Percentiles rank a stretch among this genome's conserved stretches.
These are phyloP conservation scores for Coenobita brevimanus DNA, from an alignment of 1,140 invertebrate species.

Conservation along the genomic window DNA sequence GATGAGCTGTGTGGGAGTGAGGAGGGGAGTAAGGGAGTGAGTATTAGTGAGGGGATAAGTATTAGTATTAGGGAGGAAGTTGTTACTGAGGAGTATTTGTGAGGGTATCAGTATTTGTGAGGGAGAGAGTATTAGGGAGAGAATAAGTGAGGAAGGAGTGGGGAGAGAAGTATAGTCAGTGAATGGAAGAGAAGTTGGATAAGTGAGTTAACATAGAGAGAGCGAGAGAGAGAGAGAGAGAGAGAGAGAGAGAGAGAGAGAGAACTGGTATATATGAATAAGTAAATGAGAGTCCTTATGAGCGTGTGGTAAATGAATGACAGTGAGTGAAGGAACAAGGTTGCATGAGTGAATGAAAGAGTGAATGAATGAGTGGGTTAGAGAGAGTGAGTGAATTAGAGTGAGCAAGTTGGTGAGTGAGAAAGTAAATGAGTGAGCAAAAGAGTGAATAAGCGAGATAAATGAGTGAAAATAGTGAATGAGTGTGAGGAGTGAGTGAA, in stretches of 20 bases:
- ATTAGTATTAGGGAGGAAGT: no score
- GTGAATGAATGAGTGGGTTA: not conserved
- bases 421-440: no score
- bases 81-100: no score
- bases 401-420: not conserved
- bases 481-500: not conserved
- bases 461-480: not conserved
- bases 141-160: not conserved
- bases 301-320: no score
- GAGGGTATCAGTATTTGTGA: no score
- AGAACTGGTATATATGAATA: no score
- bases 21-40: not conserved
- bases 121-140: not conserved
- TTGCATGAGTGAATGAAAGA: conserved; percentile 19
- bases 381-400: conserved; percentile 20
- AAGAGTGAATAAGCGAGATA: not conserved
- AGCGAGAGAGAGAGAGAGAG: conserved; percentile 26
- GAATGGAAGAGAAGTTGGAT: not conserved
- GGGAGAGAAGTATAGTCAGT: not conserved
- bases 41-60: not conserved
- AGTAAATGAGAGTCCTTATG: no score
- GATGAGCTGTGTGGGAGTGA: not conserved
- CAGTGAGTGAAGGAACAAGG: no score
- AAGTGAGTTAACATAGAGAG: not conserved
- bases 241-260: no score